phyloP scores from a whole-genome alignment of 2,888 invertebrate species.

The Parnassius orleans region DNA sequence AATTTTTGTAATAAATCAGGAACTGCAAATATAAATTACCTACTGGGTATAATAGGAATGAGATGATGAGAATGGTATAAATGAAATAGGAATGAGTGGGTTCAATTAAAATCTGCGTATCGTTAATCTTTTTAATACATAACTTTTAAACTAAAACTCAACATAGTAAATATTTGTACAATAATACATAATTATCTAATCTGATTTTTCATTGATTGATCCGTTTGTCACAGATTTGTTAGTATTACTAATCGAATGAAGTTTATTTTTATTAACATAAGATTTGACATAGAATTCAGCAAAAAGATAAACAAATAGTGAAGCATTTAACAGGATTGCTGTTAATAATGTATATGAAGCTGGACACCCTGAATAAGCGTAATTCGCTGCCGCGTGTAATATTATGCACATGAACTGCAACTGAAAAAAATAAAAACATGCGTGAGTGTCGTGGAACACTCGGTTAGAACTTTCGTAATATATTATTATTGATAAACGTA shows the following conservation, averaged over 20 bases:
- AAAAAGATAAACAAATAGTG: slow-evolving; percentile 49
- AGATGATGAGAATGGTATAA: too few species aligned
- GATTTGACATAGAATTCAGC: slow-evolving; percentile 45
- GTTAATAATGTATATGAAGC: slow-evolving; percentile 41
- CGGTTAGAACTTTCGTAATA: too few species aligned
- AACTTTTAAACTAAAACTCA: too few species aligned
- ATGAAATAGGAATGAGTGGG: too few species aligned
- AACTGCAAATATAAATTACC: too few species aligned
- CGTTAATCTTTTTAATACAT: too few species aligned
- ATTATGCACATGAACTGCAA: slow-evolving; percentile 49
- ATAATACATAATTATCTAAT: not conserved
- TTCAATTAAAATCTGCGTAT: too few species aligned
- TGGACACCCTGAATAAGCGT: slow-evolving; percentile 42
- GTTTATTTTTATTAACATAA: slow-evolving; percentile 32
- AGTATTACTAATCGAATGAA: not conserved
- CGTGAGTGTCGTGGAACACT: too few species aligned
- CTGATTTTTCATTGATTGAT: not conserved
- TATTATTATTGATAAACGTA: too few species aligned
- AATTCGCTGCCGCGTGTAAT: slow-evolving; percentile 39
- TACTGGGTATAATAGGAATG: too few species aligned
- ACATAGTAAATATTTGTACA: too few species aligned
- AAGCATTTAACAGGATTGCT: slow-evolving; percentile 39
- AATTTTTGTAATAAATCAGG: too few species aligned
- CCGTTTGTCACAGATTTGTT: not conserved
- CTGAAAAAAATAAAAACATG: slow-evolving; percentile 37